These are phyloP conservation scores for Zootermopsis nevadensis DNA, from an alignment of 2,888 invertebrate genomes.

Conservation along the genomic window DNA sequence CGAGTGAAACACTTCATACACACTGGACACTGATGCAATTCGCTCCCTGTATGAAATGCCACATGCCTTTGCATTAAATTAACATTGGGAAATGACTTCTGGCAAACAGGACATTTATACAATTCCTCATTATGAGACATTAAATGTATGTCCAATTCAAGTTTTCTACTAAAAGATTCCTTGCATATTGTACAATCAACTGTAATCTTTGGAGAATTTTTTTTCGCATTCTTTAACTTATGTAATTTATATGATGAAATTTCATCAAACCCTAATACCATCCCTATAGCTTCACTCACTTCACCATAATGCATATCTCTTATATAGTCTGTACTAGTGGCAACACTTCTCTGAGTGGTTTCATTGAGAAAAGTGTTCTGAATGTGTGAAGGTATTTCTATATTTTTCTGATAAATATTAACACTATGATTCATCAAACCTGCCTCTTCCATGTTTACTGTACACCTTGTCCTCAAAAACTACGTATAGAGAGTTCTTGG, in stretches of 20 bases:
- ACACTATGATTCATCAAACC: background rate
- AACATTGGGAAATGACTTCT: slow-evolving; percentile 32
- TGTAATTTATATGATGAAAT: slow-evolving; percentile 24
- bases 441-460: background rate
- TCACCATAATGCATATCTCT: slow-evolving; percentile 26
- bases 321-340: slow-evolving; percentile 26
- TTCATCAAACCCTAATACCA: slow-evolving; percentile 34
- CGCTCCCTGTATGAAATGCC: slow-evolving; percentile 21
- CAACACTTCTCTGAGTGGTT: slow-evolving; percentile 13
- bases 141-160: slow-evolving; percentile 24
- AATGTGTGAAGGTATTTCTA: background rate
- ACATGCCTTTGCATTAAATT: slow-evolving; percentile 37
- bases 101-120: slow-evolving; percentile 31
- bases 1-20: slow-evolving; percentile 38
- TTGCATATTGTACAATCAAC: slow-evolving; percentile 28
- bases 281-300: slow-evolving; percentile 21
- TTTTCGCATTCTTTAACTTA: slow-evolving; percentile 18
- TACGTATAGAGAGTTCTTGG: background rate
- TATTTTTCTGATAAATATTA: background rate
- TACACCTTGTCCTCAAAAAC: background rate
- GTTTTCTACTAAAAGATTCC: slow-evolving; percentile 29
- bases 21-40: slow-evolving; percentile 33
- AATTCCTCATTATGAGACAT: slow-evolving; percentile 36
- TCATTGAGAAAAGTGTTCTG: background rate
- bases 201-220: background rate